Evolutionary conservation across 2,888 invertebrate genomes (phyloP), one percentile per base, ranked within the genome.

Genomic region (Acheta domesticus): DNA sequence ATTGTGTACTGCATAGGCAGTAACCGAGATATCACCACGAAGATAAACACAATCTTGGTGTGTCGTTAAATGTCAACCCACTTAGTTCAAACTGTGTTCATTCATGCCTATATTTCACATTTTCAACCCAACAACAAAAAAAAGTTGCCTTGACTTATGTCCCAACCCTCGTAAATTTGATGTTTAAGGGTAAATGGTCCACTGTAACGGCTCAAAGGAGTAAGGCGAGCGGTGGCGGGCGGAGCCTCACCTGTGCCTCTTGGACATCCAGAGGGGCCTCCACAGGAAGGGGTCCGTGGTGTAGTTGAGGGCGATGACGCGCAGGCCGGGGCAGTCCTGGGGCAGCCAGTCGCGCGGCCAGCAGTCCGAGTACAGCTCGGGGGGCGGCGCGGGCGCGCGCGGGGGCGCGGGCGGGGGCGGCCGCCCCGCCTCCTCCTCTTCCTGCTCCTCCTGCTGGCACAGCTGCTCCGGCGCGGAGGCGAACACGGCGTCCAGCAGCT

Each of bases 291-390:
- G 92, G 83, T 93, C 93, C 2, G 95, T 94, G 0, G 94, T 93
- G 84, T 95, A 96, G 84, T 95, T 95, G 0, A 96, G 87, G 3
- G 94, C 93, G 48, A 96, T 90, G 0, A 96, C 91, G 75, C 96
- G 89, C 0, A 93, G 91, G 0, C 92, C 91, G 0, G 94, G 93
- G 84, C 92, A 92, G 85, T 96, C 96, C 74, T 90, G 85, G 0
- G 93, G 92, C 48, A 97, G 86, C 96, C 96, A 97, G 85, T 96
- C 96, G 81, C 91, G 89, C 0, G 96, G 96, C 96, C 96, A 96
- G 84, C 96, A 96, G 16, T 87, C 86, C 75, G 82, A 81, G 49
- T 81, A 81, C 11, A 78, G 74, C 75, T 75, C 75, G 11, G 73
- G 19, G 36, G 5, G 36, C 36, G 36, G 5, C 3, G n/a, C 16